Evolutionary conservation across 2,113 vertebrate species (phyloP), one percentile per base, ranked within the genome.

Genomic region (Lamprologus lemairii): DNA sequence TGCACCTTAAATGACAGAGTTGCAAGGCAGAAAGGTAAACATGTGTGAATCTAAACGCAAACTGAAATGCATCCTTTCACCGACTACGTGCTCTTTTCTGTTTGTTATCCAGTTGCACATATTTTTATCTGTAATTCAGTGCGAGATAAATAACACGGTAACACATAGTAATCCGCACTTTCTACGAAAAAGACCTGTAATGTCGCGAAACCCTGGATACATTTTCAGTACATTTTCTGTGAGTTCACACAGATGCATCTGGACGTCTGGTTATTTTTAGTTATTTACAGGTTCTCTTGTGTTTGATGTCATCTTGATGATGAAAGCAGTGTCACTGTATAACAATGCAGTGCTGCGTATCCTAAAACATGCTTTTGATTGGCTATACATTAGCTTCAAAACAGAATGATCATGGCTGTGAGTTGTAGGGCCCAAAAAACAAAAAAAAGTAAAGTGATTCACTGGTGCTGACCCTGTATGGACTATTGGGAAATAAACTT

Each of bases 1-100:
- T 51, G 33, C 17, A 16, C 71, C 85, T 57, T 26, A 40, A 83
- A 82, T 68, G 21, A 58, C 26, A 81, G 68, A 78, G 60, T 35
- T 58, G 42, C 26, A n/a, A 82, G 92, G 90, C 86, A 55, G 63
- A 88, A 90, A 92, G 75, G 14, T 55, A 78, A 92, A 82, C 68
- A 57, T 82, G 26, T 40, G 45, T 75, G 65, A 92, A 47, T 89
- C 57, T 60, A 85, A 82, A 91, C 84, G 85, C 80, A 82, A 89
- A 91, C 90, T 88, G 35, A 89, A 90, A 88, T 82, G 28, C 4
- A 11, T 82, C n/a, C 47, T 73, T 42, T 68, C 19, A 16, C 19
- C 26, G 6, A 33, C 63, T 54, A 7, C 60, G 47, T 53, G 63
- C 51, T 86, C 57, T 84, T 49, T 80, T 88, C 42, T 79, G 45